Base-by-base conservation (phyloP, 1,140 invertebrate genomes). In the Halesus radiatus region DNA sequence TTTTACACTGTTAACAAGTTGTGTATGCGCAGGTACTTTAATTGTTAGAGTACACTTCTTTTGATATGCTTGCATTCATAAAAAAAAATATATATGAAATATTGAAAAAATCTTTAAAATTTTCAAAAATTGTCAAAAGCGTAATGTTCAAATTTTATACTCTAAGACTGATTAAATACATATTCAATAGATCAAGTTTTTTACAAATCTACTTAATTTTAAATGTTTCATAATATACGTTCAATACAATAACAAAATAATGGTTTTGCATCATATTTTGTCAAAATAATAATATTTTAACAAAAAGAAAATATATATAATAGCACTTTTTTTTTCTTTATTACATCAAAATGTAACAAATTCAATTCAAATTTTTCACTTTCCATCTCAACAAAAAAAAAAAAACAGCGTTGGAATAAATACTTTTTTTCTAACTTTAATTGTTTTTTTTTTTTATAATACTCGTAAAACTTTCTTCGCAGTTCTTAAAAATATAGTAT, bases 361-460 rank as follows among this genome's bases (percentile, higher is more conserved):
- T 6, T 37, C 37, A 45, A 45, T 13, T 45, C 37, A 45, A 45
- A 45, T 1, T 45, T 45, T 45, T 45, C 37, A 45, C 37, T 45
- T 45, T 45, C 37, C 37, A 45, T 45, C 37, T 64, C 26, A 29
- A 64, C 62, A 64, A 72, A 22, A 70, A 29, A 29, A 70, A 37
- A 72, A 18, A 72, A n/a, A n/a, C n/a, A n/a, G n/a, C 66, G 26
- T 32, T 58, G 50, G 53, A 74, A 74, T 54, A 74, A 74, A 74
- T 56, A 74, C 50, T 7, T 54, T 74, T 54, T 54, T 74, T 45
- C n/a, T 56, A 64, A 64, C 16, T 1, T 26, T 64, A 72, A 29
- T 66, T 66, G 23, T 45, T 45, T 45, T 10, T 29, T 32, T 45
- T 32, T 18, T 26, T 22, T 29, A 29, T 32, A 32, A 68, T 32